Conservation (phyloP, 2,888 invertebrate species). For the Lypha dubia region DNA sequence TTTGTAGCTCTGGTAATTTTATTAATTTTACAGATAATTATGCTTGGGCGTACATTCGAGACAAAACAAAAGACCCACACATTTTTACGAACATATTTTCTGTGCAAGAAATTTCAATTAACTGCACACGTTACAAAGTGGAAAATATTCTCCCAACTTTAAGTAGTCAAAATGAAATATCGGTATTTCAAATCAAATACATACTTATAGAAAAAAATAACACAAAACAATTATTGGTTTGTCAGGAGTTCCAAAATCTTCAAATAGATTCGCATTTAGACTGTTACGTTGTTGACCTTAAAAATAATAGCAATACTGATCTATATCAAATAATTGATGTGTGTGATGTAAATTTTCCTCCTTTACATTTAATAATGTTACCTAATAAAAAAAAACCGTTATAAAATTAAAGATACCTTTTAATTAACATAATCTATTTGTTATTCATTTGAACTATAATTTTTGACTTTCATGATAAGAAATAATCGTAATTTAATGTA, state of each 20-base stretch:
- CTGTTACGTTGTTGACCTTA: slow-evolving; percentile 47
- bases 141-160: slow-evolving; percentile 39
- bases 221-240: slow-evolving; percentile 46
- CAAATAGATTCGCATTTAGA: slow-evolving; percentile 43
- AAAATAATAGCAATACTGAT: slow-evolving; percentile 43
- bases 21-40: slow-evolving; percentile 45
- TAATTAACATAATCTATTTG: slow-evolving; percentile 42
- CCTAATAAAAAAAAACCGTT: slow-evolving; percentile 46
- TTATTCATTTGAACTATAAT: slow-evolving; percentile 24
- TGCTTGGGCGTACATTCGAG: slow-evolving; percentile 44
- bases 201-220: slow-evolving; percentile 46
- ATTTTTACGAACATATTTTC: slow-evolving; percentile 38
- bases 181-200: slow-evolving; percentile 39
- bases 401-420: slow-evolving; percentile 47
- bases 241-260: slow-evolving; percentile 41
- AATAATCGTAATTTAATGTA: slow-evolving; percentile 23
- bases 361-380: slow-evolving; percentile 47
- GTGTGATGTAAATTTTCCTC: slow-evolving; percentile 44
- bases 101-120: slow-evolving; percentile 40
- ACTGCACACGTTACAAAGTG: slow-evolving; percentile 37
- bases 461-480: slow-evolving; percentile 33
- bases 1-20: slow-evolving; percentile 45
- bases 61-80: slow-evolving; percentile 41
- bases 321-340: slow-evolving; percentile 16
- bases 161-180: slow-evolving; percentile 39